Conservation (phyloP, 1,140 invertebrate species). For the Periplaneta americana region DNA sequence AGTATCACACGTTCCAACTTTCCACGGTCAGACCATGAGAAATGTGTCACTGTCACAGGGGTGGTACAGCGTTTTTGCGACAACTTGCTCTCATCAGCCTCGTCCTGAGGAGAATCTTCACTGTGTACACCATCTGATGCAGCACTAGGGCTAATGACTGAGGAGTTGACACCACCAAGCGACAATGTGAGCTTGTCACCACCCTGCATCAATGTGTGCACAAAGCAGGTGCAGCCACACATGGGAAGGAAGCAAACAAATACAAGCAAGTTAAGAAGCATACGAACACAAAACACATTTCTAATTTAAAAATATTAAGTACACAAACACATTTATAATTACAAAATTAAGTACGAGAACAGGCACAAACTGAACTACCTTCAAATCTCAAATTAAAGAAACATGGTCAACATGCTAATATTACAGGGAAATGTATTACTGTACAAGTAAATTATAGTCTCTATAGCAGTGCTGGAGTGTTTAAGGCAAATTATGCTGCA, state of each 20-base stretch:
- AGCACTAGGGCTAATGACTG: not conserved
- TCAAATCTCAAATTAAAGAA: too few relatives aligned
- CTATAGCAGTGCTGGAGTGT: too few relatives aligned
- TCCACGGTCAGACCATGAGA: conserved; percentile 42
- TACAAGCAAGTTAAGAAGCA: not conserved
- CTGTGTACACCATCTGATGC: not conserved
- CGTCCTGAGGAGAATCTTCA: not conserved
- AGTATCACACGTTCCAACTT: conserved; percentile 38
- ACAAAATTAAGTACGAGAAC: too few relatives aligned
- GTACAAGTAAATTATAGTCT: too few relatives aligned
- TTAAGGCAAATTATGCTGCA: too few relatives aligned
- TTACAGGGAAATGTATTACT: too few relatives aligned
- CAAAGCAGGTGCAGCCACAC: not conserved
- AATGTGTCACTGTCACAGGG: conserved; percentile 50
- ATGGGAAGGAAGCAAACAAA: not conserved
- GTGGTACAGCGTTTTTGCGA: conserved; percentile 33
- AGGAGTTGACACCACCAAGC: conserved; percentile 39
- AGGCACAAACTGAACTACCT: too few relatives aligned
- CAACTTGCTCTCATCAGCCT: not conserved
- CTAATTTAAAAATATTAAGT: too few relatives aligned
- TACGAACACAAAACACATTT: not conserved
- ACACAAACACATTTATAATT: too few relatives aligned
- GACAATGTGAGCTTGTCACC: conserved; percentile 69
- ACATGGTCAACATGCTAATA: too few relatives aligned
- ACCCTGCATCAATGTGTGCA: conserved; percentile 43